Evolutionary conservation across 2,113 vertebrate species (phyloP), one percentile per base, ranked within the genome.

Genomic region (Rostratula benghalensis): DNA sequence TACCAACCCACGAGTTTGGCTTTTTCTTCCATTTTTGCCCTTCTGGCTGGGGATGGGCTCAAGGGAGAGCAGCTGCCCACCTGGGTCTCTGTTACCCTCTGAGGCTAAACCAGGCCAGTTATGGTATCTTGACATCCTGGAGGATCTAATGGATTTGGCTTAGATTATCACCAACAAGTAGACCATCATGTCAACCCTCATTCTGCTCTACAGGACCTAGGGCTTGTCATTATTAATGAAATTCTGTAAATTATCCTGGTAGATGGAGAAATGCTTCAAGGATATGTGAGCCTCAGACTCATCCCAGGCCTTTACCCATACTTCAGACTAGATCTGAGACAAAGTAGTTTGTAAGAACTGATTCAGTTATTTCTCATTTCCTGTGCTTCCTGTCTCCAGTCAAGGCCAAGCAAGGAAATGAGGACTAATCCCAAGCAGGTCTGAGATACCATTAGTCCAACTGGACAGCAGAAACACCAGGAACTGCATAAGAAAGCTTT

Each of bases 321-420:
- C 50, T 57, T 85, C 74, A 31, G 8, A 53, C 65, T 90, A 74
- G 23, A 91, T 56, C 67, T 0, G 5, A 95, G 82, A 76, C 93
- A 92, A 94, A 81, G 14, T 78, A 67, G 69, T 90, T 77, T 86
- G 65, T 43, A 80, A 78, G 64, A 86, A 28, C 14, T 39, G 76
- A 86, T 74, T 93, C 64, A 90, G 88, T 94, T 92, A 94, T 81
- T 91, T 59, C 93, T 94, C 87, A 78, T 90, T 90, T 93, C 82
- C 75, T 60, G 8, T 61, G 75, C 46, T 90, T 91, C 88, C 92
- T 77, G 63, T 7, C 85, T 94, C 28, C 68, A 59, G 71, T 27
- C 79, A 63, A n/a, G 82, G 82, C 59, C 27, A 21, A 74, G 92
- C 24, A 41, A 87, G 85, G 83, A 96, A 93, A 96, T 64, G 82